Conservation (phyloP, 2,797 vertebrate genomes). For the Borostomias antarcticus region DNA sequence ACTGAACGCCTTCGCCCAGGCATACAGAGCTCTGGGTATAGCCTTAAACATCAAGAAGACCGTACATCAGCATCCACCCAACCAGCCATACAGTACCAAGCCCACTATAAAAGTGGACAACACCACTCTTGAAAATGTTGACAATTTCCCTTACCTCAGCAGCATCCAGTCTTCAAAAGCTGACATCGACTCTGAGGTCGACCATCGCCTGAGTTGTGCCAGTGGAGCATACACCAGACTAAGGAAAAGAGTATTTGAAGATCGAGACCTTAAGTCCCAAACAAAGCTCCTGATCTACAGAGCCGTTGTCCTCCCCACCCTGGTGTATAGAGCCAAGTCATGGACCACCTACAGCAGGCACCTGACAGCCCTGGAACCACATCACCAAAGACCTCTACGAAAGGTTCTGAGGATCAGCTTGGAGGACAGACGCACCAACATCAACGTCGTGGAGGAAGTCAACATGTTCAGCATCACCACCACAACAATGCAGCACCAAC, state of each 20-base stretch:
- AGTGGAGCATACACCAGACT: no score
- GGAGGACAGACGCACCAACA: no score
- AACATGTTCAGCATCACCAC: no score
- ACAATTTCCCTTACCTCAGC: slow-evolving; percentile 6
- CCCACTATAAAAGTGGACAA: neutral
- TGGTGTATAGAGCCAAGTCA: slow-evolving; percentile 7
- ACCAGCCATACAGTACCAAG: neutral
- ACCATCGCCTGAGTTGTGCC: slow-evolving; percentile 11
- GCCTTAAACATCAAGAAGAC: no score
- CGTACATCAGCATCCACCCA: no score
- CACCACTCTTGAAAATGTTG: slow-evolving; percentile 3
- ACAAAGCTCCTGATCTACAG: slow-evolving; percentile 21
- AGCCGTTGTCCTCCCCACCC: slow-evolving; percentile 5
- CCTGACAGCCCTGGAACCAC: neutral
- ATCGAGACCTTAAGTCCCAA: neutral
- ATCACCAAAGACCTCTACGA: slow-evolving; percentile 11
- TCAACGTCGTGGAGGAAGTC: no score
- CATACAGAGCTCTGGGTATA: no score
- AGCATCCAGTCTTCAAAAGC: slow-evolving; percentile 4
- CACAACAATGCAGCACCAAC: no score
- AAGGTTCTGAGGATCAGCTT: no score
- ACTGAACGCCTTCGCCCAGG: no score
- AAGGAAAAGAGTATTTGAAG: neutral
- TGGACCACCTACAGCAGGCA: slow-evolving; percentile 25
- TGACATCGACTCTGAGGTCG: neutral